These are phyloP conservation scores for Limnothrissa miodon DNA, from an alignment of 2,113 vertebrate species.

Conservation along the genomic window DNA sequence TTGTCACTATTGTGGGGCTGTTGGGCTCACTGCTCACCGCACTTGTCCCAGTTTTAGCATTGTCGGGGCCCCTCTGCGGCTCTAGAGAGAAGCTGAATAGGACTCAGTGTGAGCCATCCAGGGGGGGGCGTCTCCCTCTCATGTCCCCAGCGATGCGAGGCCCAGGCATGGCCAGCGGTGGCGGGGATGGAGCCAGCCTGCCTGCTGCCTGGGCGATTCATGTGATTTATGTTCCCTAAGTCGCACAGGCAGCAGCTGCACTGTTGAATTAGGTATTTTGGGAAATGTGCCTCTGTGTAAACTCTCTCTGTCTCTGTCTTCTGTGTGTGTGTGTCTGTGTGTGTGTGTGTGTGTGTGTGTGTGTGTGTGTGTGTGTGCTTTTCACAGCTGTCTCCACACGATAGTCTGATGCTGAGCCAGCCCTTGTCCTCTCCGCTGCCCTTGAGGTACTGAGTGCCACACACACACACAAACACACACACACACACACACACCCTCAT, in stretches of 20 bases:
- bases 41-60: not conserved
- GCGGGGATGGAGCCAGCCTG: not conserved
- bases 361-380: slow-evolving; percentile 37
- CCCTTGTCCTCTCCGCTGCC: slow-evolving; percentile 95
- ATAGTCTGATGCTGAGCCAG: slow-evolving; percentile 95
- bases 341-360: not conserved
- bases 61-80: not conserved
- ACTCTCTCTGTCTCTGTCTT: not conserved
- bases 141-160: no score
- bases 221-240: not conserved
- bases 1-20: not conserved
- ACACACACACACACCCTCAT: not conserved
- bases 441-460: slow-evolving; percentile 74
- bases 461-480: not conserved
- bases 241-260: not conserved
- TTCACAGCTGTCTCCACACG: slow-evolving; percentile 91
- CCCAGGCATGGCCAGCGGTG: not conserved
- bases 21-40: not conserved
- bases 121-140: not conserved
- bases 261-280: not conserved
- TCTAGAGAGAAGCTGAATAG: not conserved
- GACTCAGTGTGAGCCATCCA: not conserved
- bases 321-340: not conserved
- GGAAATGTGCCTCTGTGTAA: not conserved
- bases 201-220: not conserved